Evolutionary conservation across 2,797 vertebrate genomes (phyloP).

Genomic region (Phrynocephalus forsythii): DNA sequence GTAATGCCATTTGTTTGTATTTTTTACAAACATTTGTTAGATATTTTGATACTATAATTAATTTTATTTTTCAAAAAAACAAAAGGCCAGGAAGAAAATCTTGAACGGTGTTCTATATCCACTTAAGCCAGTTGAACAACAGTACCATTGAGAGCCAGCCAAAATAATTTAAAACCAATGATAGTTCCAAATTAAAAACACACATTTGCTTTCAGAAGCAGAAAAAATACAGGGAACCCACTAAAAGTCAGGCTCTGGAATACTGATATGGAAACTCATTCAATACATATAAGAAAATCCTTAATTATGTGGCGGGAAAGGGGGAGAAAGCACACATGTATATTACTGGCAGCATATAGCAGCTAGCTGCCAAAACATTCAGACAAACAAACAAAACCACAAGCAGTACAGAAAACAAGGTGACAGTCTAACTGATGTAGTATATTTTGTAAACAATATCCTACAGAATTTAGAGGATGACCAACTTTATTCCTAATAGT

Average conservation of each 20-base stretch:
- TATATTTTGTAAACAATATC: neutral
- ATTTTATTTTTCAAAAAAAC: neutral
- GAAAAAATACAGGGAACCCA: neutral
- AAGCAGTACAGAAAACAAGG: neutral
- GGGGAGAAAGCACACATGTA: neutral
- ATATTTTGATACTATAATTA: no score
- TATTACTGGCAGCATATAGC: neutral
- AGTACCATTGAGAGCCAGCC: neutral
- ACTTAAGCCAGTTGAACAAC: neutral
- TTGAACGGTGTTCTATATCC: neutral
- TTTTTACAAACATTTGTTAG: no score
- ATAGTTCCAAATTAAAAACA: constrained; percentile 2
- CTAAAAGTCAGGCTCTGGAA: neutral
- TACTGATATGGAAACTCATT: neutral
- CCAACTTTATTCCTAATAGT: neutral
- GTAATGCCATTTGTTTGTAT: no score
- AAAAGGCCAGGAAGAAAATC: neutral
- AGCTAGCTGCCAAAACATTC: neutral
- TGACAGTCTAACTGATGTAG: neutral
- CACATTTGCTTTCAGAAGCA: neutral
- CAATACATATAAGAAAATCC: neutral
- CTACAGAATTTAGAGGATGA: constrained; percentile 2
- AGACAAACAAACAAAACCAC: neutral
- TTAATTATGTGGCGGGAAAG: neutral
- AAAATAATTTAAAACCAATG: neutral